These are phyloP conservation scores for Synergus gifuensis DNA, from an alignment of 2,888 invertebrate genomes.

Conservation along the genomic window DNA sequence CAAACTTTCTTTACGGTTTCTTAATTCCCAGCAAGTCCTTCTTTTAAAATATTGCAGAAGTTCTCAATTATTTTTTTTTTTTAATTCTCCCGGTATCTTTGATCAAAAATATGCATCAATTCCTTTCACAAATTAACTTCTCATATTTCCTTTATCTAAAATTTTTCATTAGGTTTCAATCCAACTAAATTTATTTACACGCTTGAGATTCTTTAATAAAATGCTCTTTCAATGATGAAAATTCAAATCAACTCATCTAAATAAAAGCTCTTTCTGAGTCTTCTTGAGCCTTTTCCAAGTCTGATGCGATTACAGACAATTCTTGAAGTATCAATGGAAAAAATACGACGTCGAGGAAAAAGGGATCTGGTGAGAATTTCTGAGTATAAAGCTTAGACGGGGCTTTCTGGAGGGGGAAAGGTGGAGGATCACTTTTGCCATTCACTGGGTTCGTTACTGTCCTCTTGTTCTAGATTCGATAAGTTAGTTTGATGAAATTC, in stretches of 20 bases:
- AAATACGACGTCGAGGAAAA: not conserved
- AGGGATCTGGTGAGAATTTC: slow-evolving; percentile 17
- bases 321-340: not conserved
- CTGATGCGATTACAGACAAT: not conserved
- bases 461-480: slow-evolving; percentile 76
- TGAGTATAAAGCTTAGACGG: slow-evolving; percentile 11
- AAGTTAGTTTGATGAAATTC: slow-evolving; percentile 75
- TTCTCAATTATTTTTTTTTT: not conserved
- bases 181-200: not conserved
- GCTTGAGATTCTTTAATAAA: not conserved
- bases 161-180: not conserved
- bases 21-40: not conserved
- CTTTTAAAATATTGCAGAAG: too few species aligned
- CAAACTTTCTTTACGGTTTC: not conserved
- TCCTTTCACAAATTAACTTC: not conserved
- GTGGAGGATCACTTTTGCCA: slow-evolving; percentile 66
- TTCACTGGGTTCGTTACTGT: slow-evolving; percentile 78
- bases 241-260: not conserved
- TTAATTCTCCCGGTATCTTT: not conserved
- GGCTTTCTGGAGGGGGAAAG: not conserved
- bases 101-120: not conserved
- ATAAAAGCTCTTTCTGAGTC: not conserved
- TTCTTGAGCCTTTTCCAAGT: not conserved
- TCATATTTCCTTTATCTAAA: not conserved
- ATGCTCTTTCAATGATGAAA: not conserved